Evolutionary conservation across 2,797 vertebrate species (phyloP).

Genomic region (Fistularia commersonii): DNA sequence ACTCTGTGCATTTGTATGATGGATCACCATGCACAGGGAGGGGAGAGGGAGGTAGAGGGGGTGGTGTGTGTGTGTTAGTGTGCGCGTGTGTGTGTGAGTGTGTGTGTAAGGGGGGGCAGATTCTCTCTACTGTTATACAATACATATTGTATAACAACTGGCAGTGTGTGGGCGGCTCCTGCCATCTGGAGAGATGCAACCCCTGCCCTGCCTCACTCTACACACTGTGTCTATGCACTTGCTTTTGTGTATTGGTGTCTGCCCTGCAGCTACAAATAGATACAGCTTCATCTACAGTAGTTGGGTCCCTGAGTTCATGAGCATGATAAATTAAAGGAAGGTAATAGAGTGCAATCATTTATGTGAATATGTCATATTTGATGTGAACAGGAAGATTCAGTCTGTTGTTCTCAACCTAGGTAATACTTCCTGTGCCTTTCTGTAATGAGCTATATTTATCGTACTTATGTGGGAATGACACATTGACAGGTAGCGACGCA

Average conservation of each 20-base stretch:
- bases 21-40: too few relatives aligned
- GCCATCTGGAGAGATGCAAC: slow-evolving; percentile 68
- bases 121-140: slow-evolving; percentile 69
- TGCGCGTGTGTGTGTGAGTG: slow-evolving; percentile 8
- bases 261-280: slow-evolving; percentile 59
- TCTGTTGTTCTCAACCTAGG: too few relatives aligned
- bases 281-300: slow-evolving; percentile 51
- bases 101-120: slow-evolving; percentile 43
- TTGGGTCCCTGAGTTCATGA: slow-evolving; percentile 43
- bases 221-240: slow-evolving; percentile 20
- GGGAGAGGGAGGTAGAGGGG: too few relatives aligned
- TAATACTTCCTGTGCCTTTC: too few relatives aligned
- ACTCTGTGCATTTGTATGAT: slow-evolving; percentile 10
- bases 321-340: slow-evolving; percentile 32
- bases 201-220: slow-evolving; percentile 48
- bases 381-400: background rate
- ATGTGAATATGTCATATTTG: slow-evolving; percentile 1
- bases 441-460: background rate
- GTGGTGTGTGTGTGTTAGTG: too few relatives aligned
- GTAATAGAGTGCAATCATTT: slow-evolving; percentile 15
- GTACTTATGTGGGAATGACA: slow-evolving; percentile 2
- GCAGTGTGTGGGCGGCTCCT: slow-evolving; percentile 67
- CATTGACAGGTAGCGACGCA: slow-evolving; percentile 29
- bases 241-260: slow-evolving; percentile 24
- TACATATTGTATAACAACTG: slow-evolving; percentile 75